Evolutionary conservation across 2,797 vertebrate species (phyloP).

Genomic region (Leuciscus waleckii): DNA sequence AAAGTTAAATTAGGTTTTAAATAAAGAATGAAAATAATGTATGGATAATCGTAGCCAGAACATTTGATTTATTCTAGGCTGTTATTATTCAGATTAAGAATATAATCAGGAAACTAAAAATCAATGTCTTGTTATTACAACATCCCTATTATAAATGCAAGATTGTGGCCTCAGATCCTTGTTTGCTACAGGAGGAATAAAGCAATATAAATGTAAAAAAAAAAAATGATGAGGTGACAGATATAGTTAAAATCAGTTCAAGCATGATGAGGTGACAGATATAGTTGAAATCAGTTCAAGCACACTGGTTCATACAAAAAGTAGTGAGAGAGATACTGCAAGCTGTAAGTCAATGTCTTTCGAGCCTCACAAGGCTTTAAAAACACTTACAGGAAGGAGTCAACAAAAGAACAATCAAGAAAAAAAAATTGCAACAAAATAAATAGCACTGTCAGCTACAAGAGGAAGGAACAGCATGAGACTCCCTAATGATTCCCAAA

Average conservation of each 20-base stretch:
- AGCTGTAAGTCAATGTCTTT: background rate
- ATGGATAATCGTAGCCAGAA: slow-evolving; percentile 11
- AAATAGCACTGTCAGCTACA: slow-evolving; percentile 31
- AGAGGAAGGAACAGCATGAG: background rate
- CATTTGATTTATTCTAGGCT: background rate
- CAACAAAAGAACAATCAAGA: slow-evolving; percentile 18
- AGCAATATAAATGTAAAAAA: background rate
- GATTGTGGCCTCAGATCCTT: background rate
- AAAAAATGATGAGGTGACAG: background rate
- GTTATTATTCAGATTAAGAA: slow-evolving; percentile 1
- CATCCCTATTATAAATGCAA: background rate
- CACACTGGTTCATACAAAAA: slow-evolving; percentile 14
- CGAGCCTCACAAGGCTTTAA: background rate
- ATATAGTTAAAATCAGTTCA: background rate
- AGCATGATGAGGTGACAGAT: background rate
- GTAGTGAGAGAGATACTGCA: slow-evolving; percentile 28
- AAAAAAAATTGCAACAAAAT: background rate
- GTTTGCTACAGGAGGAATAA: background rate
- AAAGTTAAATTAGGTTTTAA: slow-evolving; percentile 30
- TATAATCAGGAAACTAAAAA: slow-evolving; percentile 18
- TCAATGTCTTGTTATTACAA: slow-evolving; percentile 2
- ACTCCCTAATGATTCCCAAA: slow-evolving; percentile 20
- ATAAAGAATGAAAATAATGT: background rate
- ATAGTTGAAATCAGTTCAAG: background rate
- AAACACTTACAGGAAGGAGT: slow-evolving; percentile 21